These are phyloP conservation scores for Ascidia mentula DNA, from an alignment of 23 tunicate genomes.

Conservation along the genomic window DNA sequence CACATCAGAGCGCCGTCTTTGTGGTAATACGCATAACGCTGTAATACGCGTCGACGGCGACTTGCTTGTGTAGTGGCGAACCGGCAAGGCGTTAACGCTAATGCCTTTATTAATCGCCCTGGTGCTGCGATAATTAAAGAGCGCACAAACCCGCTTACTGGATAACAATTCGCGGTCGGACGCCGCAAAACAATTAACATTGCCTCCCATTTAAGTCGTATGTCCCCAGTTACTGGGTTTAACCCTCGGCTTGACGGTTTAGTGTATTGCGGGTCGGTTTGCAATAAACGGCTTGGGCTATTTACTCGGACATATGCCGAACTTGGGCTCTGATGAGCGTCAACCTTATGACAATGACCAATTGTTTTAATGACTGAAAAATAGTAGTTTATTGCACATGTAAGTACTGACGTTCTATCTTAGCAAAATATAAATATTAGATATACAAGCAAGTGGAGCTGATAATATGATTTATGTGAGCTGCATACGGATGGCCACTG, in stretches of 20 bases:
- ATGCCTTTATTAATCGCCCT: not conserved
- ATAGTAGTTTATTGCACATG: too few species aligned
- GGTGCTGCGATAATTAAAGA: not conserved
- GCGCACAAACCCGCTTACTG: not conserved
- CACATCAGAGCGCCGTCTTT: not conserved
- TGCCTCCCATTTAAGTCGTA: not conserved
- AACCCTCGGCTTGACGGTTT: not conserved
- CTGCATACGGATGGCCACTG: too few species aligned
- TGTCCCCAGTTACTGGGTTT: not conserved
- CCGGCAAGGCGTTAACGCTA: not conserved
- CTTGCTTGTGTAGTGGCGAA: not conserved
- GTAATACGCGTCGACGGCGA: not conserved
- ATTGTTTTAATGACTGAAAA: too few species aligned
- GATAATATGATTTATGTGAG: too few species aligned
- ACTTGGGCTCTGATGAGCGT: too few species aligned
- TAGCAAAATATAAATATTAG: too few species aligned
- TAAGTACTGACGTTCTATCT: too few species aligned
- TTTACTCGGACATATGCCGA: too few species aligned
- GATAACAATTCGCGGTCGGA: not conserved
- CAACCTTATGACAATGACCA: too few species aligned
- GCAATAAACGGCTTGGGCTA: not conserved
- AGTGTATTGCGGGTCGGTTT: not conserved
- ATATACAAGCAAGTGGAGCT: too few species aligned
- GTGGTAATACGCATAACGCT: not conserved
- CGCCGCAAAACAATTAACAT: not conserved